Conservation (phyloP, 1,140 invertebrate genomes). For the Anastrepha obliqua region DNA sequence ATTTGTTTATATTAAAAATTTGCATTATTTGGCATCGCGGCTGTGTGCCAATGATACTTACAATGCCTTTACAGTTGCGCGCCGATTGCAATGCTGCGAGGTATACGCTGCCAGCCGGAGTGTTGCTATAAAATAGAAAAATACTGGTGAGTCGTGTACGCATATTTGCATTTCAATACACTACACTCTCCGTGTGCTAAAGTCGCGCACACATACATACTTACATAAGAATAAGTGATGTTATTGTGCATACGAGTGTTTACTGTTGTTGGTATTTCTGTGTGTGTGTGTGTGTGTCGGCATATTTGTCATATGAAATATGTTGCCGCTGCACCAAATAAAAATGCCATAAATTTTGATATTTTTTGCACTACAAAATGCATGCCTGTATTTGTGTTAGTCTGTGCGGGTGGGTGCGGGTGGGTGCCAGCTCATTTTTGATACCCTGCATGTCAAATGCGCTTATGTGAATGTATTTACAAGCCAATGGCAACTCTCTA, state of each 20-base stretch:
- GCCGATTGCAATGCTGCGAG: background rate
- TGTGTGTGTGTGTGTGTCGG: background rate
- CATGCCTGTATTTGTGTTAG: background rate
- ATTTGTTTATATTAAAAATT: conserved; percentile 55
- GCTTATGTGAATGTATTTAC: background rate
- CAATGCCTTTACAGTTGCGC: background rate
- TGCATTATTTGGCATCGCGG: conserved; percentile 27
- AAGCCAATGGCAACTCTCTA: conserved; percentile 20
- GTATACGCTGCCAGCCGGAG: background rate
- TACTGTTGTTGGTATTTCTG: background rate
- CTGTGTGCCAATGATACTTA: conserved; percentile 33
- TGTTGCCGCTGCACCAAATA: conserved; percentile 60
- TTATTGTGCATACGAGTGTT: background rate
- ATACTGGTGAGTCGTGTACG: background rate
- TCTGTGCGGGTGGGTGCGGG: background rate
- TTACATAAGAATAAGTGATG: background rate
- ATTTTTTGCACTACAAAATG: conserved; percentile 62
- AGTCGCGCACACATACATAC: background rate
- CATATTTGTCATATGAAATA: conserved; percentile 47
- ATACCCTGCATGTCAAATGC: background rate
- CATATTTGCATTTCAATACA: background rate
- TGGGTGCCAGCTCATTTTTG: background rate
- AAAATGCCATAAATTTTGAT: conserved; percentile 74
- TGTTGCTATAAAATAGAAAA: background rate
- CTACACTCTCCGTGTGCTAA: background rate